Percentiles rank a stretch among this genome's conserved stretches.
Conservation (phyloP, 2,113 vertebrate genomes). For the Entomyzon cyanotis region DNA sequence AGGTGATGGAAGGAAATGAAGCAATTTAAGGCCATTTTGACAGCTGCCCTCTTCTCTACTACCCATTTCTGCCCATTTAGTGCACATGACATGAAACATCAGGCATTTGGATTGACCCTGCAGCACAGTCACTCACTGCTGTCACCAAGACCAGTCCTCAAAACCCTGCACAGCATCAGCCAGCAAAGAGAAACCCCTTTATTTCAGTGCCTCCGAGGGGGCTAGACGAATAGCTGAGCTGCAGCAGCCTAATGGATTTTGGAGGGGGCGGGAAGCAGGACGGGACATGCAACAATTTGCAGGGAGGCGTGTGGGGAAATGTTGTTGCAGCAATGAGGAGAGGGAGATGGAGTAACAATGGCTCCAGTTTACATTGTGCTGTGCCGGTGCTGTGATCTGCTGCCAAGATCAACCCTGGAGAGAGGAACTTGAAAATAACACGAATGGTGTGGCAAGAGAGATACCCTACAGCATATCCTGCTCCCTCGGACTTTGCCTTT, state of each 20-base stretch:
- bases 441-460: slow-evolving; percentile 62
- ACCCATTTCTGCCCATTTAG: accelerated
- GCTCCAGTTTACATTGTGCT: slow-evolving; percentile 62
- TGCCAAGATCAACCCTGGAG: slow-evolving; percentile 71
- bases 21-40: accelerated
- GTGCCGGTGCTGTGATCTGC: slow-evolving; percentile 25
- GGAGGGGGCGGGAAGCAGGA: not conserved
- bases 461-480: slow-evolving; percentile 71
- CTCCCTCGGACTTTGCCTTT: slow-evolving; percentile 38
- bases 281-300: not conserved
- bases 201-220: not conserved
- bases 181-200: not conserved
- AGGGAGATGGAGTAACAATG: slow-evolving; percentile 65
- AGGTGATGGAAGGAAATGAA: not conserved
- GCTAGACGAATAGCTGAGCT: not conserved
- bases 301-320: slow-evolving; percentile 41
- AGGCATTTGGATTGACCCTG: not conserved
- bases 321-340: slow-evolving; percentile 53
- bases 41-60: not conserved
- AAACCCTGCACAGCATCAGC: not conserved
- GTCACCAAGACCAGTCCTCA: not conserved
- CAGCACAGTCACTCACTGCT: not conserved
- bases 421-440: slow-evolving; percentile 70
- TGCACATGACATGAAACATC: not conserved
- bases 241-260: slow-evolving; percentile 22